These are phyloP conservation scores for Prionailurus bengalensis DNA, from an alignment of 2,113 vertebrate species.

Conservation along the genomic window DNA sequence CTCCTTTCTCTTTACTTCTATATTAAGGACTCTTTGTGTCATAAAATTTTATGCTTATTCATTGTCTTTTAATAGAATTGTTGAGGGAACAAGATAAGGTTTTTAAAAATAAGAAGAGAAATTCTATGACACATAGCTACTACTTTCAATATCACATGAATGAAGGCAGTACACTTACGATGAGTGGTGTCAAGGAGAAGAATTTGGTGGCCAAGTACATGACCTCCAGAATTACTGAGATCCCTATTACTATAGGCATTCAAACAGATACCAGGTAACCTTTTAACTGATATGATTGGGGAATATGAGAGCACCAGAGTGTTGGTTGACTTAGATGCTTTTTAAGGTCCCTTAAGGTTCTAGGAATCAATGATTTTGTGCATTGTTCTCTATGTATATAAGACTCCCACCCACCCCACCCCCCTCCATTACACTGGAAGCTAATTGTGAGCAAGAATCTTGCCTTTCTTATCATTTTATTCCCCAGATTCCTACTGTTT, in stretches of 20 bases:
- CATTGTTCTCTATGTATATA: not conserved
- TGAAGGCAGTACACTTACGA: not conserved
- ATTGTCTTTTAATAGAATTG: constrained; percentile 25
- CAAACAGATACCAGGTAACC: constrained; percentile 14
- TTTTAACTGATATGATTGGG: not conserved
- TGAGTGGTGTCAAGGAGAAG: not conserved
- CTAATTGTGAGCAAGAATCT: constrained; percentile 42
- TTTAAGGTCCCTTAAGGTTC: not conserved
- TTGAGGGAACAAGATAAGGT: not conserved
- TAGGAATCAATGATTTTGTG: constrained; percentile 20
- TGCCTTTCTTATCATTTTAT: constrained; percentile 50
- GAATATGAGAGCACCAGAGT: constrained; percentile 50
- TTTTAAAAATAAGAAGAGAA: not conserved
- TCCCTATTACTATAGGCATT: not conserved
- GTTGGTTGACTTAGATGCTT: constrained; percentile 20
- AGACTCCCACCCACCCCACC: not conserved
- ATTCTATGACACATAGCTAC: not conserved
- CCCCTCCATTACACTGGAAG: not conserved
- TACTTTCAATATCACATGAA: constrained; percentile 16
- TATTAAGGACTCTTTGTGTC: not conserved
- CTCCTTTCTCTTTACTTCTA: constrained; percentile 5
- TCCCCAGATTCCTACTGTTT: constrained; percentile 3
- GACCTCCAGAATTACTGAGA: not conserved
- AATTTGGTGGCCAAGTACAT: not conserved
- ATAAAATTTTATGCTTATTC: constrained; percentile 24